Base-by-base conservation (phyloP, 2,113 vertebrate species). In the Paradisaea rubra region DNA sequence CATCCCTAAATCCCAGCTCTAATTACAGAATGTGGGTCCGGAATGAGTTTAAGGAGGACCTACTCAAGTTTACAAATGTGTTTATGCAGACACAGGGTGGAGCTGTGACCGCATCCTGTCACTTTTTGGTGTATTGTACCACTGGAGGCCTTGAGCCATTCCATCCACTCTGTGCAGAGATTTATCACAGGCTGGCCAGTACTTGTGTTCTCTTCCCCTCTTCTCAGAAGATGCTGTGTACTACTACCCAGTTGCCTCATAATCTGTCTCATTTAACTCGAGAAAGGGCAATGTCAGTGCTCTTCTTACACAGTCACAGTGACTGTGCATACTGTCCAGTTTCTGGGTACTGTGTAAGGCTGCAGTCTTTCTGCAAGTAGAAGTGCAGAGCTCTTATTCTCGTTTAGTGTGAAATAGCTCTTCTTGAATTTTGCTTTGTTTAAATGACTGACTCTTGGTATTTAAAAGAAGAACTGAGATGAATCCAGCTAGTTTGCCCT, bases 41-140 rank as follows among this genome's bases (percentile, higher is more conserved):
- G 79, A 66, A 23, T 77, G 66, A 72, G 27, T 86, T 77, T 80
- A 52, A 76, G 65, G 56, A 84, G 60, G 80, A 37, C 68, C 18
- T 50, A 39, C 23, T 86, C 30, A 30, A 88, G 64, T 86, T 88
- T 71, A 89, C 73, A 52, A 91, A 94, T 96, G 91, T 88, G 85
- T 97, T 94, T 94, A 64, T 95, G 64, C 93, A 95, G 95, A 96
- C 94, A 95, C 95, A 96, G 94, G 94, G 95, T 97, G 96, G 95
- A 97, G 94, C 95, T 97, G 89, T 97, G 96, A 78, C 94, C 86
- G 91, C 94, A 91, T 94, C 93, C 89, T 91, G 94, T 93, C 91
- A 82, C 66, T 94, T 94, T 66, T 79, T 3, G 8, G 61, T 90
- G 61, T 47, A 60, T 71, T 87, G 74, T 93, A 66, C 81, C 63